Percentiles rank a stretch among this genome's conserved stretches.
Evolutionary conservation across 2,797 vertebrate genomes (phyloP).

Genomic region (Peromyscus eremicus): DNA sequence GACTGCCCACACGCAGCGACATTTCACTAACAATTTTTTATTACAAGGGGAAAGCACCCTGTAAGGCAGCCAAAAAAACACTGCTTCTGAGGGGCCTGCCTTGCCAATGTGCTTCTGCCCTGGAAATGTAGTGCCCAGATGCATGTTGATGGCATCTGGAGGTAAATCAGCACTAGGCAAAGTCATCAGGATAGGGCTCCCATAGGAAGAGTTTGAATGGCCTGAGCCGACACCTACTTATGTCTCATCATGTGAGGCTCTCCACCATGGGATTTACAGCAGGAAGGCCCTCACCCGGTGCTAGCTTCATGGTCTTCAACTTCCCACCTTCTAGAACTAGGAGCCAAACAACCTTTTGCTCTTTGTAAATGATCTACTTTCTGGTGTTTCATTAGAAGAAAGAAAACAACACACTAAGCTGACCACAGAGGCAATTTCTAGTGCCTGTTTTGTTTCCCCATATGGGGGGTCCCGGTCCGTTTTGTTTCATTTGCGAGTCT

Average conservation of each 20-base stretch:
- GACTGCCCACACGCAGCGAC: neutral
- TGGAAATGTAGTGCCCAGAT: neutral
- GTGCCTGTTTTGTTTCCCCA: neutral
- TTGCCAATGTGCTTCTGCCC: neutral
- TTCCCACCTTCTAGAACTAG: neutral
- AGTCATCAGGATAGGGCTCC: neutral
- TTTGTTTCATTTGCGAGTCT: neutral
- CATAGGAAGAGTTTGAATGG: neutral
- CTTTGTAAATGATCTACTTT: neutral
- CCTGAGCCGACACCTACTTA: neutral
- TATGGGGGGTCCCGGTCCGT: neutral
- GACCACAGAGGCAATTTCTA: neutral
- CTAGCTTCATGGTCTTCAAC: neutral
- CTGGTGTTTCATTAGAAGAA: slow-evolving; percentile 19
- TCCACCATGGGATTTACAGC: neutral
- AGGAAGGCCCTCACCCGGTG: neutral
- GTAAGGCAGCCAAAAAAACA: neutral
- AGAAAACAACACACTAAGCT: neutral
- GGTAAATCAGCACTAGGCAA: neutral
- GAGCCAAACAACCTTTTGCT: neutral
- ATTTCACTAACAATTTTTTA: neutral
- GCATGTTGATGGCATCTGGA: neutral
- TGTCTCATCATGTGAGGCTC: neutral
- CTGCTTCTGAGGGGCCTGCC: neutral
- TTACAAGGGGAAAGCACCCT: neutral